These are phyloP conservation scores for Hirundichthys speculiger DNA, from an alignment of 2,113 vertebrate species.

Conservation along the genomic window DNA sequence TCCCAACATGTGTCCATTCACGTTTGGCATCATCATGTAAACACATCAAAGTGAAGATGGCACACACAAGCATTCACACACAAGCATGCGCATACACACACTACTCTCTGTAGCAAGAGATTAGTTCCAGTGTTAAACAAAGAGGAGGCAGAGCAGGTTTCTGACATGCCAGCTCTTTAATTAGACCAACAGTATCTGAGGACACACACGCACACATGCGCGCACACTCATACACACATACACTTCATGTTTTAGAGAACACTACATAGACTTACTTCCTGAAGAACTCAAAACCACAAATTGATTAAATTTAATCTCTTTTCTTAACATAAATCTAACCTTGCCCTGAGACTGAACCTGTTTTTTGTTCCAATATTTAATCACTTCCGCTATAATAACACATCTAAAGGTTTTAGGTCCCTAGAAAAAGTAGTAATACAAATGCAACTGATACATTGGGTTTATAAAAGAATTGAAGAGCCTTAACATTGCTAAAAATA, in stretches of 20 bases:
- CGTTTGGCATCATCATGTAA: conserved; percentile 57
- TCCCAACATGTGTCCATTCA: conserved; percentile 47
- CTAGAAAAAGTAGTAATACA: too few species aligned
- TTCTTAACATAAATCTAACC: too few species aligned
- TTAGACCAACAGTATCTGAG: conserved; percentile 62
- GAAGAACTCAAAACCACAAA: neutral
- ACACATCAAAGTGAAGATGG: conserved; percentile 45
- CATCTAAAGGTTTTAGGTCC: too few species aligned
- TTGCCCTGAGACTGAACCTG: too few species aligned
- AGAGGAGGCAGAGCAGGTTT: conserved; percentile 61
- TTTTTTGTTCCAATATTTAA: too few species aligned
- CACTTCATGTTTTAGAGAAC: neutral
- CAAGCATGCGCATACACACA: conserved; percentile 28
- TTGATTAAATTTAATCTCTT: too few species aligned
- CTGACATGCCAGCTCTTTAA: conserved; percentile 69
- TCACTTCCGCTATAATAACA: too few species aligned
- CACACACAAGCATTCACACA: conserved; percentile 25
- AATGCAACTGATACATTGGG: too few species aligned
- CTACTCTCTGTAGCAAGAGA: conserved; percentile 52
- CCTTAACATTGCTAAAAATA: too few species aligned
- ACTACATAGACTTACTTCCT: neutral
- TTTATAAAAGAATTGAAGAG: too few species aligned
- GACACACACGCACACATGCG: too few species aligned
- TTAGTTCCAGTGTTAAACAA: conserved; percentile 73
- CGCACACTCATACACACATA: neutral